Base-by-base conservation (phyloP, 2,797 vertebrate genomes). In the Gorsachius magnificus region DNA sequence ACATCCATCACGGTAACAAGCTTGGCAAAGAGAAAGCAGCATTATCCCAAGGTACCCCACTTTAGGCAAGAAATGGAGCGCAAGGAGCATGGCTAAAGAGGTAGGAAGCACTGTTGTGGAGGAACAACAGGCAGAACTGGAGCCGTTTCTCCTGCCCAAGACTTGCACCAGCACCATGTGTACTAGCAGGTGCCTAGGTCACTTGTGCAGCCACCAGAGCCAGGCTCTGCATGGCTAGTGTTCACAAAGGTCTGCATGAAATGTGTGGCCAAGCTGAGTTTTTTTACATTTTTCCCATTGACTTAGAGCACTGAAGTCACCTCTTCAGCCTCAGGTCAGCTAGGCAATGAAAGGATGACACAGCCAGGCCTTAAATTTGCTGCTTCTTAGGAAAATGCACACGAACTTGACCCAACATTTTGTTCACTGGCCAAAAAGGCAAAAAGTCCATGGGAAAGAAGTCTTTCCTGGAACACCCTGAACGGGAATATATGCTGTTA, bases 191-290 rank as follows among this genome's bases (percentile, higher is more conserved):
- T 33, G 31, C 17, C 28, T 17, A 12, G 41, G 35, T 26, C 13
- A 31, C 60, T 60, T 53, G 38, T 20, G 22, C 26, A 29, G 51
- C 68, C 4, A 0, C 13, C 57, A 57, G 13, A 71, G 45, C n/a
- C 0, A 0, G 19, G 19, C 29, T 75, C 11, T 43, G 48, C 6
- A 1, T 33, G 41, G 61, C 31, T 71, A 11, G 9, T 50, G 20
- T 72, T 56, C 46, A 29, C 10, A 29, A 58, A 70, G 20, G 25
- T 54, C 69, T 84, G 46, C 63, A 41, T 17, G 9, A 51, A n/a
- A 45, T 25, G 38, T 7, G 15, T 25, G 69, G 46, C 53, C 17
- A 17, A 28, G 15, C 14, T 41, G 57, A 46, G 14, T 51, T 50
- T 51, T 50, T 61, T 75, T 35, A 7, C 13, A 8, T 64, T 69